A percentile compares a stretch with the other conserved stretches of the same genome.
Evolutionary conservation across 1,140 invertebrate genomes (phyloP).

Genomic region (Andrena cerasifolii): DNA sequence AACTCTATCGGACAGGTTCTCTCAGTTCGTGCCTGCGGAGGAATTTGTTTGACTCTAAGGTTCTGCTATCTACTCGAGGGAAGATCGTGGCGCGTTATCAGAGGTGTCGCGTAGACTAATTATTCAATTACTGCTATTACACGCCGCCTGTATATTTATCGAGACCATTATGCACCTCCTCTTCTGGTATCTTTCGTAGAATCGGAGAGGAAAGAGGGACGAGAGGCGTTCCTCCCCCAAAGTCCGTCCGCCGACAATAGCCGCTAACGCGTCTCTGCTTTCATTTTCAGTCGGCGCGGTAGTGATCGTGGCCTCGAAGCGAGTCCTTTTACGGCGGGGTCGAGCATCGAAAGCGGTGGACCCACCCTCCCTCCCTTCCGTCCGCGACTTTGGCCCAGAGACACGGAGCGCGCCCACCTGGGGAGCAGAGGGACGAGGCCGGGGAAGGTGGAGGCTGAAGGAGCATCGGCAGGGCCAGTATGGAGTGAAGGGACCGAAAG

Average conservation of each 20-base stretch:
- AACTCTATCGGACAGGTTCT: too few species aligned
- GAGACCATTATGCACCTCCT: too few species aligned
- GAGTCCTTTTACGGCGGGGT: constrained; percentile 53
- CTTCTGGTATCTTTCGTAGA: too few species aligned
- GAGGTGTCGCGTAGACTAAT: too few species aligned
- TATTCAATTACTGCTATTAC: too few species aligned
- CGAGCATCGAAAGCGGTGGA: constrained; percentile 50
- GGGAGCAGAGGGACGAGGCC: too few species aligned
- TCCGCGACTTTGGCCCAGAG: constrained; percentile 29
- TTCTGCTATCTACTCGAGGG: too few species aligned
- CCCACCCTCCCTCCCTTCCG: neutral
- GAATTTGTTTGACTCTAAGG: too few species aligned
- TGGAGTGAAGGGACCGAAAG: constrained; percentile 19
- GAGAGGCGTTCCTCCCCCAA: neutral
- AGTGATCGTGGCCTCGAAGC: constrained; percentile 48
- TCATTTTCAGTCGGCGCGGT: constrained; percentile 52
- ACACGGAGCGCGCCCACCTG: neutral
- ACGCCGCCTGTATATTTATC: too few species aligned
- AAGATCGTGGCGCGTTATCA: too few species aligned
- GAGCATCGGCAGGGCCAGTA: neutral
- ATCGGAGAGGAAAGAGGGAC: too few species aligned
- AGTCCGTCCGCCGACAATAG: neutral
- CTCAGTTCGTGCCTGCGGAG: too few species aligned
- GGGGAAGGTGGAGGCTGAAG: neutral
- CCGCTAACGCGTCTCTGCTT: constrained; percentile 49